Evolutionary conservation across 2,888 invertebrate species (phyloP), one percentile per base, ranked within the genome.

Genomic region (Oeneis ivallda): DNA sequence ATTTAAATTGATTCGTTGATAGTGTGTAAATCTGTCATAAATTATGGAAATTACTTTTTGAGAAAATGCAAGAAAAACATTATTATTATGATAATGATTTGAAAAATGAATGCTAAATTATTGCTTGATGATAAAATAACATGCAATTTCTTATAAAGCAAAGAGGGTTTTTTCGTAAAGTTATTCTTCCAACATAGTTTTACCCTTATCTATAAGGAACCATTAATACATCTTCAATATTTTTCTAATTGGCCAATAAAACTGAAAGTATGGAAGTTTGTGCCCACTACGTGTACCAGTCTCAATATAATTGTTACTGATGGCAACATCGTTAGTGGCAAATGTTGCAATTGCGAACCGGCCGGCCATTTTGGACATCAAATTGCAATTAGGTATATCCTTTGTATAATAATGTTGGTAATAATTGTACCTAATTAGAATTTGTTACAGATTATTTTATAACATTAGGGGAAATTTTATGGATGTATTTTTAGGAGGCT

Each of bases 281-380:
- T 39, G 37, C 15, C 47, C 49, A 37, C 6, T 58, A 39, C 10
- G 39, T 58, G 49, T 50, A 67, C 59, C 58, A 59, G 57, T 62
- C 62, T 65, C 62, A 60, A 64, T 67, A 66, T 67, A 69, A 67
- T 69, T 62, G 66, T 62, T 60, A 66, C 69, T 65, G 67, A 69
- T 65, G 64, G 54, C 45, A 62, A 56, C 59, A 53, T 69, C 69
- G 69, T 69, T 69, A 69, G 64, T 62, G 59, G 67, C 67, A 60
- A 69, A 67, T 67, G 67, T 67, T 67, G 64, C 69, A 61, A 64
- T 59, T 53, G 65, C 56, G 54, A 45, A 60, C 60, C 60, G 50
- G 32, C 26, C 58, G 57, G 62, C 65, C 67, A 65, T 65, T 64
- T 65, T 62, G 67, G 64, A 56, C 61, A 69, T 67, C 67, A 69